Conservation (phyloP, 2,113 vertebrate species). For the Pygoscelis adeliae region DNA sequence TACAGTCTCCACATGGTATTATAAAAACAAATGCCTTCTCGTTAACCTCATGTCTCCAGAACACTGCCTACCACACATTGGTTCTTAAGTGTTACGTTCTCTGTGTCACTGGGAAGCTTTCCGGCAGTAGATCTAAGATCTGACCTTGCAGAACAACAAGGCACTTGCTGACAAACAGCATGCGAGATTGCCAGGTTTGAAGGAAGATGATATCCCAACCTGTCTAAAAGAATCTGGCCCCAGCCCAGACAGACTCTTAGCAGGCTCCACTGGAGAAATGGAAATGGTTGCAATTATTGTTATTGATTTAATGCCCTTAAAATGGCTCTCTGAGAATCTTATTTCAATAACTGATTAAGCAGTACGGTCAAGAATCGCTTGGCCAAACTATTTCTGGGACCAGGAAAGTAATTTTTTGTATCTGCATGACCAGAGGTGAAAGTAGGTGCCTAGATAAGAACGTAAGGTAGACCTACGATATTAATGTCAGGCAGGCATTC, state of each 20-base stretch:
- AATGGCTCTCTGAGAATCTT: conserved; percentile 32
- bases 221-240: conserved; percentile 30
- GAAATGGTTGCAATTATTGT: conserved; percentile 46
- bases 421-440: background rate
- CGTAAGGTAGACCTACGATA: background rate
- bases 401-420: background rate
- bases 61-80: background rate
- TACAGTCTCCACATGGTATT: background rate
- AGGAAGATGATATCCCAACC: conserved; percentile 35
- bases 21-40: background rate
- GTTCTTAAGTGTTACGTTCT: background rate
- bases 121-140: background rate
- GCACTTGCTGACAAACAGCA: conserved; percentile 45
- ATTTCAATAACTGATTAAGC: conserved; percentile 45
- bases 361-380: background rate
- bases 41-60: background rate
- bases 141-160: conserved; percentile 45
- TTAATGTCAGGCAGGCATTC: background rate
- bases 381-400: background rate
- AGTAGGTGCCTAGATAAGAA: background rate
- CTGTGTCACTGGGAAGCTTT: background rate
- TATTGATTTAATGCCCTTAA: conserved; percentile 60
- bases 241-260: conserved; percentile 35
- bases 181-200: background rate
- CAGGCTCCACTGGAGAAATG: conserved; percentile 23